Evolutionary conservation across 2,797 vertebrate genomes (phyloP).

Genomic region (Coluber constrictor): DNA sequence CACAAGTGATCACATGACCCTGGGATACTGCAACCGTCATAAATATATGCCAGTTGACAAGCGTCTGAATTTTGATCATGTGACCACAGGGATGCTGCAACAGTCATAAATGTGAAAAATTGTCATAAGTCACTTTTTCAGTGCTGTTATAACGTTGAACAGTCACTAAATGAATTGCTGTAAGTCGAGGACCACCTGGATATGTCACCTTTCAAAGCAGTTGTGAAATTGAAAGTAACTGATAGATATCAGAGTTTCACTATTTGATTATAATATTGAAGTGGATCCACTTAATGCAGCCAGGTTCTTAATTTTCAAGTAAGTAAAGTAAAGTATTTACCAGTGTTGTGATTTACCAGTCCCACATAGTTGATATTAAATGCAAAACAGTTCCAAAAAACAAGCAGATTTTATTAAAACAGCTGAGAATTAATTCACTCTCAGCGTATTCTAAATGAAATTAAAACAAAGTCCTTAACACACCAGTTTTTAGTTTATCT

Average conservation of each 20-base stretch:
- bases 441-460: too few species aligned
- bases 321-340: not conserved
- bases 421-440: too few species aligned
- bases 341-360: too few species aligned
- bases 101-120: too few species aligned
- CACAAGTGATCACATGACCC: not conserved
- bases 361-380: too few species aligned
- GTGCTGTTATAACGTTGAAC: not conserved
- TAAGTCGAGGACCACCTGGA: not conserved
- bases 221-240: not conserved
- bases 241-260: not conserved
- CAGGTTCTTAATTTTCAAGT: not conserved
- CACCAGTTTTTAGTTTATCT: too few species aligned
- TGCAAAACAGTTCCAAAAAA: too few species aligned
- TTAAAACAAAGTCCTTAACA: too few species aligned
- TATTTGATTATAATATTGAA: not conserved
- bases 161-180: not conserved
- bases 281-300: not conserved
- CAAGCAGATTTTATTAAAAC: too few species aligned
- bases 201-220: not conserved
- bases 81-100: too few species aligned
- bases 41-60: not conserved
- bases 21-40: not conserved
- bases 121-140: not conserved
- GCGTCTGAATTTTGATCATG: too few species aligned